Base-by-base conservation (phyloP, 2,888 invertebrate genomes). In the Nomada goodeniana region DNA sequence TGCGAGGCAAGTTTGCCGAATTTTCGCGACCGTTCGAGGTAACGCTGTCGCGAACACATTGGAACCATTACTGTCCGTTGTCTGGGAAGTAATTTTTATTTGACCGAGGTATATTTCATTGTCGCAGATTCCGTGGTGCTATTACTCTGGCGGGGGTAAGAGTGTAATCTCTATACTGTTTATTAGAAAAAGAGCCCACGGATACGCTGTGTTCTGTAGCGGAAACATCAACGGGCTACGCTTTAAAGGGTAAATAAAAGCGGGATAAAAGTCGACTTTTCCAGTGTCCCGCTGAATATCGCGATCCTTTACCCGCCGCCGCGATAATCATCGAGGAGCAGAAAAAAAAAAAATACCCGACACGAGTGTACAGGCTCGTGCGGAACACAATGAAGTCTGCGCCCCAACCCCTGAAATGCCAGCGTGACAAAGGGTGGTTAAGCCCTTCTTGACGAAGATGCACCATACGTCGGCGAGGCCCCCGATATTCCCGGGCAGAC, bases 361-460 rank as follows among this genome's bases (percentile, higher is more conserved):
- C 85, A 77, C 82, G 88, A 89, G 89, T 88, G 87, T 86, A 84
- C 83, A 70, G 59, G 85, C 88, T 88, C 87, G 90, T 87, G 90
- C 86, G 72, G 86, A 86, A 84, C 85, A 92, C 92, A 92, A 92
- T 92, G 87, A 91, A 92, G 92, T 92, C 92, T 92, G 91, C 88
- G 84, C 83, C 85, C 83, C 89, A 87, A 88, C 90, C 91, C 89
- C 89, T 89, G 85, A 88, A 90, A 91, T 89, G 88, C 83, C 89
- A 86, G 85, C 84, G 83, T 83, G 89, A 92, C 91, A 91, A 92
- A 91, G 90, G 88, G 85, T 86, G 90, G 89, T 91, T 92, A 91
- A 92, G 87, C 90, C 89, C 91, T 91, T 86, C 90, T 91, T 84
- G 87, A 88, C 90, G 89, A 91, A 89, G 90, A 91, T 91, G 90